Base-by-base conservation (phyloP, 2,888 invertebrate genomes). In the Dinocampus coccinellae region DNA sequence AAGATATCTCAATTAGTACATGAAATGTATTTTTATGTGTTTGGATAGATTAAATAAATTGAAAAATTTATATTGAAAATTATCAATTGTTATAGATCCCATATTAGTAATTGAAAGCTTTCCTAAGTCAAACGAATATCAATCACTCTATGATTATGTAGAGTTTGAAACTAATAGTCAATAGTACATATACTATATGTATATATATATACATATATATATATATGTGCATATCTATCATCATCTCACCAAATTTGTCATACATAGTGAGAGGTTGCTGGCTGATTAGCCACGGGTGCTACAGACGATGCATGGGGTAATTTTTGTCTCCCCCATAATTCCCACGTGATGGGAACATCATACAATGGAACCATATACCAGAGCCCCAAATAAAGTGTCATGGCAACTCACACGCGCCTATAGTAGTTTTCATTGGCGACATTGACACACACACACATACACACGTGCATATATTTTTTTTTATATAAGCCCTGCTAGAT, bases 211-310 rank as follows among this genome's bases (percentile, higher is more conserved):
- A 9, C 24, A n/a, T 4, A 55, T 36, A 39, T 42, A 29, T 1
- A 22, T 20, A n/a, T 47, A n/a, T 24, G 4, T 4, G 74, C 80
- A 81, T 76, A 76, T 86, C 85, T 79, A 83, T 86, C 86, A 86
- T 83, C 80, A 79, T 83, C 79, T 77, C 79, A 77, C 77, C 80
- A 70, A 84, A 84, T 87, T 86, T 86, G 86, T 86, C 86, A 85
- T 80, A 80, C 73, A 73, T 65, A 78, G 71, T 74, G 81, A 81
- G 79, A 80, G 80, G 75, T 24, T 79, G 82, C 80, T 77, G 80
- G 72, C 74, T 83, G 85, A 86, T 86, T 85, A 85, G 82, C 81
- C 75, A 73, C 74, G 80, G 79, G 80, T 79, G 77, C 78, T 77
- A 76, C 39, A 13, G 39, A 58, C 29, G 53, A 69, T 22, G 63